Percentiles rank a stretch among this genome's conserved stretches.
Conservation (phyloP, 2,888 invertebrate genomes). For the Chelonus formosanus region DNA sequence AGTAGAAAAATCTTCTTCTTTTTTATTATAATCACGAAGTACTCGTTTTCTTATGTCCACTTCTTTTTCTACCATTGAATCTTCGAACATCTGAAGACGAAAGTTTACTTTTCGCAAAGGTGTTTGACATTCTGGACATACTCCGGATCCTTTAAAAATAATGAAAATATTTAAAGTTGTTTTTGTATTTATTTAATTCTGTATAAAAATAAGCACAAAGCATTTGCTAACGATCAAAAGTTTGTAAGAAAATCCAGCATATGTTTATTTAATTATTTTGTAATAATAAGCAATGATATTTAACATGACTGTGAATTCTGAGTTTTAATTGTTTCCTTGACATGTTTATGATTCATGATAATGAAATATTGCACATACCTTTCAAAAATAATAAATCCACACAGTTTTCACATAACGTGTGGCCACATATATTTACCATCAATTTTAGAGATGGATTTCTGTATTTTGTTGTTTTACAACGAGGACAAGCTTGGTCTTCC, state of each 20-base stretch:
- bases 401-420: slow-evolving; percentile 96
- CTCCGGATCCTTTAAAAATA: slow-evolving; percentile 78
- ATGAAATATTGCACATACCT: slow-evolving; percentile 68
- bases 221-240: no score
- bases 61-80: slow-evolving; percentile 96
- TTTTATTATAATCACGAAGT: slow-evolving; percentile 91
- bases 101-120: slow-evolving; percentile 89
- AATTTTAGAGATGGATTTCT: slow-evolving; percentile 95
- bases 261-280: no score
- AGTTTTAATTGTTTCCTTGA: no score
- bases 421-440: slow-evolving; percentile 98
- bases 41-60: slow-evolving; percentile 92
- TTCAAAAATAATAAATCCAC: slow-evolving; percentile 95
- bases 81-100: slow-evolving; percentile 95
- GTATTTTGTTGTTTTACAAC: slow-evolving; percentile 97
- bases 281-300: no score
- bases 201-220: no score
- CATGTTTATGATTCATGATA: background rate
- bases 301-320: no score
- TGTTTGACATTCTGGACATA: slow-evolving; percentile 93
- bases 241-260: no score
- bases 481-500: slow-evolving; percentile 84
- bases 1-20: slow-evolving; percentile 89
- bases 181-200: slow-evolving; percentile 7
- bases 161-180: slow-evolving; percentile 24